phyloP scores from a whole-genome alignment of 2,797 vertebrate species.

The Semaprochilodus insignis region DNA sequence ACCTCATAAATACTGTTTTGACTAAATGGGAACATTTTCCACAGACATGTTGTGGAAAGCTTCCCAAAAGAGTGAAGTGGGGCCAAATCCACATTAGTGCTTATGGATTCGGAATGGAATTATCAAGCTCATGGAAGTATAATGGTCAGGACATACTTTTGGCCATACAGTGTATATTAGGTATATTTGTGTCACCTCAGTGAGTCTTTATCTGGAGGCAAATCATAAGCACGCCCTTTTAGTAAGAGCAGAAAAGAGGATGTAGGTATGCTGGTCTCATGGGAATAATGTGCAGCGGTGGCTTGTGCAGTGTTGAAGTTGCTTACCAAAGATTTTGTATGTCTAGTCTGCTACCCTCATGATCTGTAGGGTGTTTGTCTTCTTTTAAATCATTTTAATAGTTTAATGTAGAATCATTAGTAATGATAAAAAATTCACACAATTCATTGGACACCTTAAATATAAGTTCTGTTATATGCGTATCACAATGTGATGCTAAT shows the following conservation, averaged over 20 bases:
- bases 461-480: neutral
- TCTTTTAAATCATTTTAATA: neutral
- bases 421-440: neutral
- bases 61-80: no score
- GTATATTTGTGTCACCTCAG: neutral
- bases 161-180: neutral
- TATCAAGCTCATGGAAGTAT: no score
- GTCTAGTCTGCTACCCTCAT: neutral
- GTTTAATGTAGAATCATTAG: no score
- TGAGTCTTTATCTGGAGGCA: neutral
- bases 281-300: neutral
- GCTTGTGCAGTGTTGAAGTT: conserved; percentile 9
- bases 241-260: conserved; percentile 14
- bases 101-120: no score
- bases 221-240: neutral
- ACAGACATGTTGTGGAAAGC: no score
- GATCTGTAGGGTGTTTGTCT: neutral
- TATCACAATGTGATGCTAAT: neutral
- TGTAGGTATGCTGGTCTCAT: conserved; percentile 38
- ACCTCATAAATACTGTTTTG: no score
- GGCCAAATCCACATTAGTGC: no score
- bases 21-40: no score
- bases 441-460: neutral
- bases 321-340: conserved; percentile 3
- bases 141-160: no score